phyloP scores from a whole-genome alignment of 2,888 invertebrate genomes.

The Lottia gigantea region DNA sequence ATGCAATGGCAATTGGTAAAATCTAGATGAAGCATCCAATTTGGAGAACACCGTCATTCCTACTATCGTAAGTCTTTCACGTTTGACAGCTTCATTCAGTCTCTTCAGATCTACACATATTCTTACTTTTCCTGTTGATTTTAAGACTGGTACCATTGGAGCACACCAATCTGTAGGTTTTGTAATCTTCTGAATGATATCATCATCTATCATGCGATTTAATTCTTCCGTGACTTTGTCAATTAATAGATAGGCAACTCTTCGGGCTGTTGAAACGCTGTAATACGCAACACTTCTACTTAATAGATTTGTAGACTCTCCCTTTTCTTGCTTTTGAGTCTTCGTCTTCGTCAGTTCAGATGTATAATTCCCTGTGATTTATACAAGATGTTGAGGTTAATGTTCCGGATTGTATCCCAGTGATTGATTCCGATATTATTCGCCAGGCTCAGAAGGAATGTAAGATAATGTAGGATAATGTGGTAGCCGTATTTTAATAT shows the following conservation, averaged over 20 bases:
- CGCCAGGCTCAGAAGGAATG: too few relatives aligned
- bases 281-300: too few relatives aligned
- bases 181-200: conserved; percentile 26
- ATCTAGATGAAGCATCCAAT: conserved; percentile 27
- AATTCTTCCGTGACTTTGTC: conserved; percentile 25
- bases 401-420: too few relatives aligned
- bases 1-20: conserved; percentile 28
- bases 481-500: too few relatives aligned
- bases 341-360: too few relatives aligned
- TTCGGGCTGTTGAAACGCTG: conserved; percentile 22
- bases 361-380: too few relatives aligned
- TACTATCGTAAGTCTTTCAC: conserved; percentile 27
- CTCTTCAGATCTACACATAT: conserved; percentile 31
- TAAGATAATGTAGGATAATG: too few relatives aligned
- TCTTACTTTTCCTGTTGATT: conserved; percentile 21
- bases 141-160: conserved; percentile 25
- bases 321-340: too few relatives aligned
- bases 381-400: too few relatives aligned
- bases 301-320: too few relatives aligned
- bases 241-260: conserved; percentile 27
- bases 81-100: conserved; percentile 25
- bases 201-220: conserved; percentile 19
- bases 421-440: too few relatives aligned
- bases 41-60: conserved; percentile 26
- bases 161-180: conserved; percentile 31